A percentile compares a stretch with the other conserved stretches of the same genome.
Conservation (phyloP, 2,113 vertebrate species). For the Apaloderma vittatum region DNA sequence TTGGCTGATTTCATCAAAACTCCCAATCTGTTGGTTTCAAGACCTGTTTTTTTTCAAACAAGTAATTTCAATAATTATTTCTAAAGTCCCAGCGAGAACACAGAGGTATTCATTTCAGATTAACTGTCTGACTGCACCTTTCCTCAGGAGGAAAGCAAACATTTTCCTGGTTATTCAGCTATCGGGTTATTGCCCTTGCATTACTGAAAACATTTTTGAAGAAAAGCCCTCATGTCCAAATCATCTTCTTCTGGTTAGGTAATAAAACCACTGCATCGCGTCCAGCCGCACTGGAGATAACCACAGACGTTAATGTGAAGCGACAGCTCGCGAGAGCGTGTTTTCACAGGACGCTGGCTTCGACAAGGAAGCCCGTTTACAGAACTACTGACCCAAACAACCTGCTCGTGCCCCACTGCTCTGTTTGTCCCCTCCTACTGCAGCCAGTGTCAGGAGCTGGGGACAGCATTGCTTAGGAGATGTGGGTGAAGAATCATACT, state of each 20-base stretch:
- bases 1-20: neutral
- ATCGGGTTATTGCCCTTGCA: neutral
- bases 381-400: neutral
- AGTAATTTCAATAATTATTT: neutral
- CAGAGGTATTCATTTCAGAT: neutral
- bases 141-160: neutral
- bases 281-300: neutral
- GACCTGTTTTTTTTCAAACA: neutral
- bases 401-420: neutral
- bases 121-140: neutral
- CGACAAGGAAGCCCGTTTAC: neutral
- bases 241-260: neutral
- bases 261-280: neutral
- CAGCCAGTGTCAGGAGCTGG: neutral
- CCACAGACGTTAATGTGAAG: neutral
- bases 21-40: neutral
- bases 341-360: neutral
- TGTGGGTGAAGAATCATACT: neutral
- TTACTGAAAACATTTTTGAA: neutral
- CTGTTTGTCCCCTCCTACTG: neutral
- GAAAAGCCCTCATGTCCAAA: neutral
- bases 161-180: neutral
- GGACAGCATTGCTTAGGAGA: neutral
- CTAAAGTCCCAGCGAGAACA: slow-evolving; percentile 1
- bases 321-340: neutral